Percentiles rank a stretch among this genome's conserved stretches.
phyloP scores from a whole-genome alignment of 2,888 invertebrate genomes.

The Drosophila fulvimacula region DNA sequence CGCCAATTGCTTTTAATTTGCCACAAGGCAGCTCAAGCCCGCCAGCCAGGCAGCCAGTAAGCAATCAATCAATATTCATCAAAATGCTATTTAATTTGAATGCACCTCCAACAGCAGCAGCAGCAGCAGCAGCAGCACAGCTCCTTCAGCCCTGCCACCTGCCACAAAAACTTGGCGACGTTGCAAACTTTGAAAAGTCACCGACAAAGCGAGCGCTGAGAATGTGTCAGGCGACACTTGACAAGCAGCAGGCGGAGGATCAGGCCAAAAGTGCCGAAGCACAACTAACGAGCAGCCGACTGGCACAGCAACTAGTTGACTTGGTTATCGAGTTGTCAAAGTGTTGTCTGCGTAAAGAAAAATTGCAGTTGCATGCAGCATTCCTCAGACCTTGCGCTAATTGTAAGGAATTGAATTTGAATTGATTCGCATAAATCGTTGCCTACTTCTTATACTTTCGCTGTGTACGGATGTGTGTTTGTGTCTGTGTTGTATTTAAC shows the following conservation, averaged over 20 bases:
- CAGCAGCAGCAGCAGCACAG: background rate
- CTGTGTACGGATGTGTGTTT: background rate
- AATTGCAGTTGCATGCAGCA: background rate
- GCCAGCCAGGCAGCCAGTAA: slow-evolving; percentile 30
- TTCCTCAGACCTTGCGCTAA: slow-evolving; percentile 44
- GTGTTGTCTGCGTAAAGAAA: slow-evolving; percentile 2
- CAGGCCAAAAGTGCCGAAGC: slow-evolving; percentile 37
- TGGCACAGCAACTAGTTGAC: slow-evolving; percentile 30
- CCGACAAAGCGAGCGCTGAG: slow-evolving; percentile 44
- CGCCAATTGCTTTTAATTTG: slow-evolving; percentile 60
- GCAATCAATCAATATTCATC: slow-evolving; percentile 80
- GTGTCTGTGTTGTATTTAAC: background rate
- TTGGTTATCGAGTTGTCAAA: slow-evolving; percentile 24
- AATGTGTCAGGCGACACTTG: slow-evolving; percentile 23
- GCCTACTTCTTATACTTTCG: slow-evolving; percentile 34
- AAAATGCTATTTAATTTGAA: slow-evolving; percentile 78
- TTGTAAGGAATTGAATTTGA: slow-evolving; percentile 32
- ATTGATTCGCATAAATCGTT: slow-evolving; percentile 38
- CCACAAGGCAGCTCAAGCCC: slow-evolving; percentile 34
- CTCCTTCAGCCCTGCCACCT: background rate
- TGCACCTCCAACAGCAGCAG: slow-evolving; percentile 40
- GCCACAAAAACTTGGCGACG: slow-evolving; percentile 60
- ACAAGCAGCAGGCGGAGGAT: slow-evolving; percentile 16
- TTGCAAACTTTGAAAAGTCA: slow-evolving; percentile 66
- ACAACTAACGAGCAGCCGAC: slow-evolving; percentile 59